These are phyloP conservation scores for Caenorhabditis wallacei DNA, from an alignment of 2,888 invertebrate genomes.

Conservation along the genomic window DNA sequence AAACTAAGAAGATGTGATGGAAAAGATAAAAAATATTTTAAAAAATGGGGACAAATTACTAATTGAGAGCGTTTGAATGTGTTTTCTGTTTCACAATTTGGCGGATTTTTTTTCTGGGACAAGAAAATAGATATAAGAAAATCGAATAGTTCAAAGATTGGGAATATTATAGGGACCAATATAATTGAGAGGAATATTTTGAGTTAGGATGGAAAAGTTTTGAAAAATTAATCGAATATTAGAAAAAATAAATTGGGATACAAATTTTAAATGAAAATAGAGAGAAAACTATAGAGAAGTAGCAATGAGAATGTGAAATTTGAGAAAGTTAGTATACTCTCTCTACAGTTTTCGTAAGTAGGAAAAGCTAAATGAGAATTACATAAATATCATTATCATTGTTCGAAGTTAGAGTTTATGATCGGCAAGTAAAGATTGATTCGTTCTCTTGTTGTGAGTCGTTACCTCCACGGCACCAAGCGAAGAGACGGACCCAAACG, in stretches of 20 bases:
- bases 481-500: constrained; percentile 38
- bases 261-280: constrained; percentile 22
- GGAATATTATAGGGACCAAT: neutral
- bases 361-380: too few relatives aligned
- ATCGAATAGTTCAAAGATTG: neutral
- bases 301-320: neutral
- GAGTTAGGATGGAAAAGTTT: too few relatives aligned
- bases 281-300: constrained; percentile 8
- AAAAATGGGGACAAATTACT: neutral
- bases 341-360: too few relatives aligned
- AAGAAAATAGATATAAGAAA: neutral
- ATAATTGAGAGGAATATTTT: too few relatives aligned
- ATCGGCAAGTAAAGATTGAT: constrained; percentile 35
- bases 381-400: neutral
- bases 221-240: too few relatives aligned
- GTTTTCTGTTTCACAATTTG: neutral
- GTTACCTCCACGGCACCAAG: constrained; percentile 33
- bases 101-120: neutral
- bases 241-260: neutral
- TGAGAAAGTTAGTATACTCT: too few relatives aligned
- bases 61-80: too few relatives aligned
- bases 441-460: constrained; percentile 9
- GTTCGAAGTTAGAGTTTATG: neutral
- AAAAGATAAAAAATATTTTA: neutral
- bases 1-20: too few relatives aligned